Evolutionary conservation across 64 coral and sea anemone species (phyloP).

Genomic region (Dendronephthya gigantea): DNA sequence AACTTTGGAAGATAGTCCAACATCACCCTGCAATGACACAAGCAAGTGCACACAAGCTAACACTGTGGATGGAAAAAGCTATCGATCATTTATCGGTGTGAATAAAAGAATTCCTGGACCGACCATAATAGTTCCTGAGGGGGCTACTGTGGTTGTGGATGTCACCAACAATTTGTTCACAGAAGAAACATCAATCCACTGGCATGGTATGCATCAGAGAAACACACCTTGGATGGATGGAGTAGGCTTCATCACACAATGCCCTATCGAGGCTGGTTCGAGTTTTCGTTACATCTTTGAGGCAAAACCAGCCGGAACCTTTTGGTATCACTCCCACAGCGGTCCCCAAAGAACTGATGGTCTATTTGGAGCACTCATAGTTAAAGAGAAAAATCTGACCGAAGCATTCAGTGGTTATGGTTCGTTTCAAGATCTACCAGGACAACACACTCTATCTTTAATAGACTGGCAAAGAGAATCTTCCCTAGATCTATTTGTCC

Average conservation of each 20-base stretch:
- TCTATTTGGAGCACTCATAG: neutral
- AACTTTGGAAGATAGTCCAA: neutral
- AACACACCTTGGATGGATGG: slow-evolving; percentile 2
- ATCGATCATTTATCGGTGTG: slow-evolving; percentile 34
- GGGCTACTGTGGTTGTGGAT: slow-evolving; percentile 14
- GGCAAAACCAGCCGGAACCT: neutral
- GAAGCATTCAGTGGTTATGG: neutral
- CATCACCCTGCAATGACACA: neutral
- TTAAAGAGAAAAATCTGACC: neutral
- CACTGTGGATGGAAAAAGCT: slow-evolving; percentile 39
- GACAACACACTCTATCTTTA: slow-evolving; percentile 24
- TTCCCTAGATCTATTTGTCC: slow-evolving; percentile 32
- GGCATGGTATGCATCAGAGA: slow-evolving; percentile 8
- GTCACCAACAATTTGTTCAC: neutral
- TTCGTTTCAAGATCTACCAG: slow-evolving; percentile 19
- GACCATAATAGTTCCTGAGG: slow-evolving; percentile 51
- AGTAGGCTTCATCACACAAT: neutral
- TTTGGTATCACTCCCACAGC: slow-evolving; percentile 4
- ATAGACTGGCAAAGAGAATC: slow-evolving; percentile 43
- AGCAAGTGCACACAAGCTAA: slow-evolving; percentile 14
- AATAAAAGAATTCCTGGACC: slow-evolving; percentile 64
- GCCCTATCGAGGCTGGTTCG: neutral
- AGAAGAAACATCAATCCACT: neutral
- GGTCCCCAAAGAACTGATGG: neutral
- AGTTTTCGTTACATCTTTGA: neutral